Base-by-base conservation (phyloP, 2,113 vertebrate genomes). In the Phoxinus phoxinus region DNA sequence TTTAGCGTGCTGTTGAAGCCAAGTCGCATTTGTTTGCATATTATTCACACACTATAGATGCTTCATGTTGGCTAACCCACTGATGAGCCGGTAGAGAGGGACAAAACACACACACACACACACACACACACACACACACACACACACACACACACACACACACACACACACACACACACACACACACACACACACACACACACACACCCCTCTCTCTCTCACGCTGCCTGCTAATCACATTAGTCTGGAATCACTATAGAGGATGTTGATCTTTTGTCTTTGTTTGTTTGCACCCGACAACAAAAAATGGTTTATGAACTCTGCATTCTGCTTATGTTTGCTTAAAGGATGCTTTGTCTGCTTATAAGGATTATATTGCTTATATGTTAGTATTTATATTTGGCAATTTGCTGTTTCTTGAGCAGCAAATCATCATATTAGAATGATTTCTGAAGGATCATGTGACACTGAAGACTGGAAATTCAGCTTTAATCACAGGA, bases 1-100 rank as follows among this genome's bases (percentile, higher is more conserved):
- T 81, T 88, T 41, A 79, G 73, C 25, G 2, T 19, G 46, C 37
- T 25, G 1, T 51, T 15, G 71, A 86, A 75, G 44, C 86, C 85
- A 83, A 73, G 75, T 32, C n/a, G 1, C 46, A 84, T 84, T 84
- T 80, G 61, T 82, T 86, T 85, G 85, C 44, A 59, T 71, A 53
- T 86, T 61, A 76, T 76, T 76, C 81, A 69, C 46, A 15, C 27
- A n/a, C 59, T 79, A 44, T 84, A 63, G 69, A 63, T 63, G 25
- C 41, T 59, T 23, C 32, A 9, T 61, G 56, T 59, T 44, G 48
- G 32, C 80, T 65, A 72, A 72, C 35, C 4, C 25, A 30, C 23
- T 8, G 23, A 79, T 37, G 21, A 35, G 27, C 75, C 19, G 21
- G 19, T 13, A 51, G 25, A 71, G 21, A 35, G 11, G 46, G 46